Evolutionary conservation across 2,797 vertebrate species (phyloP).

Genomic region (Macroramphosus scolopax): DNA sequence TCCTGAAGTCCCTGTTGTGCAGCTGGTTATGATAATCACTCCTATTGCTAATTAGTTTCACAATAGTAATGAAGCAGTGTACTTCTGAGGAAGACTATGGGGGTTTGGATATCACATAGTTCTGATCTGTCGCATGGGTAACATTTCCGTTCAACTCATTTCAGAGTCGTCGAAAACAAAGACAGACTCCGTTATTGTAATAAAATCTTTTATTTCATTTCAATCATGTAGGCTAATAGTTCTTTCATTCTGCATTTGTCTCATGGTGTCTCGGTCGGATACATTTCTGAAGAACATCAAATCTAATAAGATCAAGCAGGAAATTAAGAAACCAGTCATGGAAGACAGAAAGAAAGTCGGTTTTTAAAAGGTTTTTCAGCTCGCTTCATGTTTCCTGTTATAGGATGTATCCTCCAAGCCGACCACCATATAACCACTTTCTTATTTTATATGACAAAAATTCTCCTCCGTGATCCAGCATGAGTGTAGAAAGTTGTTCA

Average conservation of each 20-base stretch:
- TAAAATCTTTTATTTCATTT: slow-evolving; percentile 63
- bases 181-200: slow-evolving; percentile 31
- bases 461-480: slow-evolving; percentile 41
- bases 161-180: not conserved
- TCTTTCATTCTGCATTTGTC: slow-evolving; percentile 39
- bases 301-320: slow-evolving; percentile 52
- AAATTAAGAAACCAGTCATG: slow-evolving; percentile 41
- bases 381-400: slow-evolving; percentile 49
- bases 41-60: too few species aligned
- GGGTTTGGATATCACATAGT: too few species aligned
- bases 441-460: too few species aligned
- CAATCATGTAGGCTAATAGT: slow-evolving; percentile 56
- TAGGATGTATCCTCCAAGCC: slow-evolving; percentile 30
- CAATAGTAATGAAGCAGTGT: too few species aligned
- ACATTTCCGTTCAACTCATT: too few species aligned
- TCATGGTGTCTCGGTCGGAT: slow-evolving; percentile 30
- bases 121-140: too few species aligned
- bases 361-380: slow-evolving; percentile 41
- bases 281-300: slow-evolving; percentile 44
- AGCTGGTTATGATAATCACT: too few species aligned
- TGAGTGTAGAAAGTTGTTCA: slow-evolving; percentile 51
- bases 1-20: too few species aligned
- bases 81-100: too few species aligned
- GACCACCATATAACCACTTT: slow-evolving; percentile 12
- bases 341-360: slow-evolving; percentile 50